These are phyloP conservation scores for Pipistrellus kuhlii DNA, from an alignment of 2,797 vertebrate genomes.

Conservation along the genomic window DNA sequence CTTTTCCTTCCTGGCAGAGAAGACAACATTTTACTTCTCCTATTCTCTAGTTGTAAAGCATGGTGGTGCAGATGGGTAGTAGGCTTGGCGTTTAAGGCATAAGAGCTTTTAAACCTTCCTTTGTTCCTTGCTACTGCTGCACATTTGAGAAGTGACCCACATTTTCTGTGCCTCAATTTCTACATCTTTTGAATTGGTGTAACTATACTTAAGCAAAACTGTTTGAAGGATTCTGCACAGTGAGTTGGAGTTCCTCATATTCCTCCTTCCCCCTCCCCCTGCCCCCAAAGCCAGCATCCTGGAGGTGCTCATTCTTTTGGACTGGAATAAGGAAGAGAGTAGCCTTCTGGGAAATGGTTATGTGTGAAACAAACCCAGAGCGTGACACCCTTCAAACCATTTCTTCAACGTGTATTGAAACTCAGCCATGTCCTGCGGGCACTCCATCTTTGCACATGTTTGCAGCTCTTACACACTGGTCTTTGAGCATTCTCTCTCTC, in stretches of 20 bases:
- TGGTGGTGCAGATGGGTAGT: background rate
- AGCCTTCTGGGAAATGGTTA: background rate
- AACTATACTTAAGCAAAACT: background rate
- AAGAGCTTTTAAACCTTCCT: background rate
- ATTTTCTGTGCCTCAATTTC: slow-evolving; percentile 35
- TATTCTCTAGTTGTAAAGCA: background rate
- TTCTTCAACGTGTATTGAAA: background rate
- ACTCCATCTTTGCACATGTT: background rate
- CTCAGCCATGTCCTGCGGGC: too few species aligned
- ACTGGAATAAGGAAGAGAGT: background rate
- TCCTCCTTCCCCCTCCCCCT: background rate
- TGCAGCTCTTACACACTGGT: accelerated
- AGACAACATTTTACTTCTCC: background rate
- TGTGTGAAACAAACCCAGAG: background rate
- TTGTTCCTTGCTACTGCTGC: background rate
- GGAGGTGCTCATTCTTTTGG: background rate
- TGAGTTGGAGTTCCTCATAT: background rate
- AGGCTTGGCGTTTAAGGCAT: background rate
- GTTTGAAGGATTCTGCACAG: background rate
- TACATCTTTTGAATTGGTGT: background rate
- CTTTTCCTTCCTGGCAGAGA: background rate
- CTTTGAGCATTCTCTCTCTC: background rate
- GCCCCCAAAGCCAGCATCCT: background rate
- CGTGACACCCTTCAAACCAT: background rate
- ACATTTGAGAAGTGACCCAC: background rate